phyloP scores from a whole-genome alignment of 2,113 vertebrate genomes.

The Eudyptes chrysolophus region DNA sequence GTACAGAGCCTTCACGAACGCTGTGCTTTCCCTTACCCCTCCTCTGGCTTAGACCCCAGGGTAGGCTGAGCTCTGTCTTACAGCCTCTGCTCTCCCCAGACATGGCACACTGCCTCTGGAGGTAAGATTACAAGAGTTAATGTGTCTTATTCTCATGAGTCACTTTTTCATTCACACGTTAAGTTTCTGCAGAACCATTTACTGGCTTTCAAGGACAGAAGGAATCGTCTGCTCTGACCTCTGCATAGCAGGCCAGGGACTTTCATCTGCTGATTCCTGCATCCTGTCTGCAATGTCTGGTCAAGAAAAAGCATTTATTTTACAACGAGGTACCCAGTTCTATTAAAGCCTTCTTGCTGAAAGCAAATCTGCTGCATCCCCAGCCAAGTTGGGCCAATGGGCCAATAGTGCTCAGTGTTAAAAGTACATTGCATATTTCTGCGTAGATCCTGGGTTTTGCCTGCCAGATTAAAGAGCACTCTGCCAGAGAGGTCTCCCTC shows the following conservation, averaged over 20 bases:
- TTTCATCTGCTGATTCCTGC: background rate
- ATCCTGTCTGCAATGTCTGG: background rate
- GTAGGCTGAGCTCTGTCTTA: background rate
- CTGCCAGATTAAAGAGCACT: background rate
- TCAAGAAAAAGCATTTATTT: background rate
- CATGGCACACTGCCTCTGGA: background rate
- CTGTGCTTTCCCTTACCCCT: background rate
- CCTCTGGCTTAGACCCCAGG: background rate
- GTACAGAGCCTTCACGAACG: background rate
- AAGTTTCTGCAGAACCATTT: background rate
- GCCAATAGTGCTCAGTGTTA: background rate
- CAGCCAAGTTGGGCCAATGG: background rate
- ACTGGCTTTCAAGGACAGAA: background rate
- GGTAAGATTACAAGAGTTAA: background rate
- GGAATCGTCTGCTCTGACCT: background rate
- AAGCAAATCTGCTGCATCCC: background rate
- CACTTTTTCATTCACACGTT: background rate
- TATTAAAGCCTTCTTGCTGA: background rate
- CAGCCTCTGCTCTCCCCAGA: background rate
- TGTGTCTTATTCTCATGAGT: background rate
- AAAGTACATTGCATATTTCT: background rate
- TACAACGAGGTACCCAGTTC: background rate
- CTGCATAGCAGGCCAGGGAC: background rate
- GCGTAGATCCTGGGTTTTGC: background rate
- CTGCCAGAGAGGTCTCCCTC: conserved; percentile 35